These are phyloP conservation scores for Eupristina koningsbergeri DNA, from an alignment of 1,140 invertebrate genomes.

Conservation along the genomic window DNA sequence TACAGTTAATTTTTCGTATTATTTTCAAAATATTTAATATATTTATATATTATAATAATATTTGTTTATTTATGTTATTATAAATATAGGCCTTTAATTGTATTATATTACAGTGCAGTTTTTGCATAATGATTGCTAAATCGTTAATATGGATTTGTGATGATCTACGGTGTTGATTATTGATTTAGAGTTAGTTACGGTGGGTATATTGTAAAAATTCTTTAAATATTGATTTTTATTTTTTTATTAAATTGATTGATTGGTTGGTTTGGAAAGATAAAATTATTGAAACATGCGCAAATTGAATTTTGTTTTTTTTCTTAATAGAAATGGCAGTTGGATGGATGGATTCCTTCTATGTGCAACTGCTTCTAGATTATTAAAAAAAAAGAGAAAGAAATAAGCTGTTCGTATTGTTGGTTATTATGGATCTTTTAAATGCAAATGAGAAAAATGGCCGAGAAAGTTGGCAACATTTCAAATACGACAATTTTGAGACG, in stretches of 20 bases:
- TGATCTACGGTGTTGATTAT: conserved; percentile 14
- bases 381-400: neutral
- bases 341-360: neutral
- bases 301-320: neutral
- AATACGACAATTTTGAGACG: neutral
- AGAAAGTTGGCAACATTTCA: neutral
- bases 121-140: conserved; percentile 30
- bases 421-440: neutral
- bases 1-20: neutral
- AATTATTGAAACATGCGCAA: neutral
- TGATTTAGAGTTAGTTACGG: neutral
- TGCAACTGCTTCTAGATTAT: neutral
- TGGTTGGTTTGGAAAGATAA: neutral
- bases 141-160: conserved; percentile 3
- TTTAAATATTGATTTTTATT: neutral
- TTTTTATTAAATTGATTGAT: no score
- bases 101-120: neutral
- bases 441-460: neutral
- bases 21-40: neutral
- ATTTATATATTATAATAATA: neutral
- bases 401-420: neutral
- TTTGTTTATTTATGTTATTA: neutral
- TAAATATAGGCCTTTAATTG: neutral
- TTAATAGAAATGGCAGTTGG: neutral
- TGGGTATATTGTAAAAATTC: neutral